Base-by-base conservation (phyloP, 2,888 invertebrate species). In the Eudemis profundana region DNA sequence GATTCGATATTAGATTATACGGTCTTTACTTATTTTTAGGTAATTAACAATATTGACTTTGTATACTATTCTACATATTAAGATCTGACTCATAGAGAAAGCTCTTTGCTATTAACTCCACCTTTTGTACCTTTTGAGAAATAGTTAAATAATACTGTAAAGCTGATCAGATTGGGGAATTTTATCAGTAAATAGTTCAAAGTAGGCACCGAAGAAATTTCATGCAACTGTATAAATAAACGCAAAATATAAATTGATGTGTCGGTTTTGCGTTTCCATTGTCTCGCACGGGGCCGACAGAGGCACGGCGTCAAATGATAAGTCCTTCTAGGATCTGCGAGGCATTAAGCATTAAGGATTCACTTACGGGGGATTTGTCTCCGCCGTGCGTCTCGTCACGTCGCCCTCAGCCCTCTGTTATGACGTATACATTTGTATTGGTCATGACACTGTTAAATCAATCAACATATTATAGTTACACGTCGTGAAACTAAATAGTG, bases 281-380 rank as follows among this genome's bases (percentile, higher is more conserved):
- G 29, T 60, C 66, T 57, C 17, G 44, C 61, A 40, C 46, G 64
- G 61, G 40, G 54, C 19, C 44, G 62, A 27, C 61, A 46, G 36
- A 36, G 51, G 57, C 51, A 70, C 36, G 70, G 71, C 74, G 77
- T 76, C 78, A 78, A 74, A 78, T 76, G 73, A 72, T 80, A 78
- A 79, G 74, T 74, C 77, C 71, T 71, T 69, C 69, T 65, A 73
- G 70, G 68, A 71, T 69, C 75, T 73, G 69, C 68, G 70, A 67
- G 70, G 77, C 74, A 64, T 64, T 56, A 62, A 53, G 42, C 59
- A 78, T 82, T 78, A 81, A 77, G 75, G 73, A 78, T 81, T 82
- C 81, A 82, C 81, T 85, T 74, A 74, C 61, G 70, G 68, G 68
- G 82, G 83, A 82, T 85, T 82, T 80, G 70, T 63, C 40, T 53